Conservation (phyloP, 2,797 vertebrate genomes). For the Rousettus madagascariensis region DNA sequence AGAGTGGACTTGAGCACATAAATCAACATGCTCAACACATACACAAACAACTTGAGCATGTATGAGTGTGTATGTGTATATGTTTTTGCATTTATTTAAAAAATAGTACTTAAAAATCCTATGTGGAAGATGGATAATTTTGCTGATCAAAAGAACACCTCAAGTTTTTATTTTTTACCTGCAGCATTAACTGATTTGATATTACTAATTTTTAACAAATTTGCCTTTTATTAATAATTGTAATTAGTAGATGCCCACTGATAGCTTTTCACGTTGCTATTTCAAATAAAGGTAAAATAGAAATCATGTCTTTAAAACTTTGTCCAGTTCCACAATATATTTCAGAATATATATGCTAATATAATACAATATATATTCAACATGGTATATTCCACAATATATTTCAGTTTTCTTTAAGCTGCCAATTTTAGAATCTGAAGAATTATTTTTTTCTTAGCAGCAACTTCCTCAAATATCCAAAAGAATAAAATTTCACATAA, state of each 20-base stretch:
- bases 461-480: neutral
- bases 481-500: neutral
- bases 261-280: neutral
- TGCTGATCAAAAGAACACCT: neutral
- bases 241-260: neutral
- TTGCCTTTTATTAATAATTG: neutral
- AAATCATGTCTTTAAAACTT: neutral
- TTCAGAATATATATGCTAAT: neutral
- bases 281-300: neutral
- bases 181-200: neutral
- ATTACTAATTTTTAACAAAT: neutral
- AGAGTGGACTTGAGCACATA: neutral
- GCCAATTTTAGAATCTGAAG: neutral
- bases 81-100: neutral
- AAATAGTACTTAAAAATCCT: neutral
- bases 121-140: neutral
- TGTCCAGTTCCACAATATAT: neutral
- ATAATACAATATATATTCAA: neutral
- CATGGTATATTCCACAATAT: neutral
- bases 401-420: neutral
- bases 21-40: neutral
- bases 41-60: too few relatives aligned
- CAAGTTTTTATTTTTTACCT: neutral
- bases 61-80: too few relatives aligned
- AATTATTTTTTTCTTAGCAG: neutral